phyloP scores from a whole-genome alignment of 2,797 vertebrate species.

The Chelonia mydas region DNA sequence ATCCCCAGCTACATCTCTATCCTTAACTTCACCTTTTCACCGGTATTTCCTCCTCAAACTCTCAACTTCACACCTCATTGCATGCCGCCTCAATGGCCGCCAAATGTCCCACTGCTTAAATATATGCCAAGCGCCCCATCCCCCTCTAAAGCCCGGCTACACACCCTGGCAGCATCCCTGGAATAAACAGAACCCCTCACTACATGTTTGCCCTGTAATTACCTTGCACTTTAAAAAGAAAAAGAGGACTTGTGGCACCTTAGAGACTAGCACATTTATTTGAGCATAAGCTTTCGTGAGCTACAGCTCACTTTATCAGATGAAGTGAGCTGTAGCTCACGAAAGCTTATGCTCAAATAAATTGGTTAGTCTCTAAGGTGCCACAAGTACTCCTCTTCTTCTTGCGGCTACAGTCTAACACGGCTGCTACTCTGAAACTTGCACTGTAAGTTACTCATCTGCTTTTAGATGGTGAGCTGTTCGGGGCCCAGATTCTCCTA shows the following conservation, averaged over 20 bases:
- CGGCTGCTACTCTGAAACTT: neutral
- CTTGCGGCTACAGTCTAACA: too few relatives aligned
- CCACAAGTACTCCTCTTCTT: too few relatives aligned
- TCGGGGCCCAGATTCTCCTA: neutral
- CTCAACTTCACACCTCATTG: neutral
- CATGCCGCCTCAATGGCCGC: too few relatives aligned
- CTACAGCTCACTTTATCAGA: too few relatives aligned
- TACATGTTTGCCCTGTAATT: neutral
- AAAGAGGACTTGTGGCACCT: too few relatives aligned
- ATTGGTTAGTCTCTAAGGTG: too few relatives aligned
- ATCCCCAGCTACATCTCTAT: too few relatives aligned
- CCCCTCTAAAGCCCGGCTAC: neutral
- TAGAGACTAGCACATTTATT: too few relatives aligned
- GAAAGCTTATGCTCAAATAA: too few relatives aligned
- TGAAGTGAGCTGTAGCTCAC: too few relatives aligned
- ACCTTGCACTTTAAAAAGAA: neutral
- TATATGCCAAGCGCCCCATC: neutral
- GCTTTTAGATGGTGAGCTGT: neutral
- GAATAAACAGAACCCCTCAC: neutral
- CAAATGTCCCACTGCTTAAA: neutral
- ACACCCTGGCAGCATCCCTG: neutral
- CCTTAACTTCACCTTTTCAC: neutral
- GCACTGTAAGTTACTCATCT: too few relatives aligned
- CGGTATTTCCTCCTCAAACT: accelerated
- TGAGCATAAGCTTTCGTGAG: too few relatives aligned